phyloP scores from a whole-genome alignment of 2,113 vertebrate genomes.

The Chlamydotis undulata region DNA sequence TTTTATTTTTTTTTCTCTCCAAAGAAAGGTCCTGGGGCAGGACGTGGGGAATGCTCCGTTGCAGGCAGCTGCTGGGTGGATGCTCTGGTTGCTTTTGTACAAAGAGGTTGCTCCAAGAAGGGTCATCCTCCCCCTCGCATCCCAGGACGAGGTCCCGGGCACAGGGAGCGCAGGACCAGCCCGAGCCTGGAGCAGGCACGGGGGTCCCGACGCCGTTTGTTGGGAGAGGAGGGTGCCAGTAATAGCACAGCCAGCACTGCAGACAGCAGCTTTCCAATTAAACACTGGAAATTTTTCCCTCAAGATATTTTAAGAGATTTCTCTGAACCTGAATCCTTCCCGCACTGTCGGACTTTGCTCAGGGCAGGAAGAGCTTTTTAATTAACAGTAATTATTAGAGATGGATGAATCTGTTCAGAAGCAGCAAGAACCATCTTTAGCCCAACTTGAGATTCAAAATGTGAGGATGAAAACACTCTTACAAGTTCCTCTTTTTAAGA shows the following conservation, averaged over 20 bases:
- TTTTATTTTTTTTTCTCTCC: fast-evolving
- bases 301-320: neutral
- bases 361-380: conserved; percentile 39
- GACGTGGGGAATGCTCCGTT: fast-evolving
- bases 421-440: neutral
- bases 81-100: neutral
- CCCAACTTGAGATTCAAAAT: neutral
- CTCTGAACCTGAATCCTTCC: neutral
- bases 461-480: neutral
- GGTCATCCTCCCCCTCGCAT: neutral
- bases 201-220: neutral
- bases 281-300: neutral
- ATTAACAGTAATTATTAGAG: conserved; percentile 42
- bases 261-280: conserved; percentile 10
- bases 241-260: neutral
- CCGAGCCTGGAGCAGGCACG: neutral
- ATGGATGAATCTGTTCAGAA: neutral
- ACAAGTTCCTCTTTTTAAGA: neutral
- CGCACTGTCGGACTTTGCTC: neutral
- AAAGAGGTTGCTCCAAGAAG: neutral
- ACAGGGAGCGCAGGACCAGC: neutral
- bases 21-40: neutral
- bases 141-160: neutral
- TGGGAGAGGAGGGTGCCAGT: neutral
- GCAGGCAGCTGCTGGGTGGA: neutral